These are phyloP conservation scores for Tragelaphus oryx DNA, from an alignment of 2,797 vertebrate species.

Conservation along the genomic window DNA sequence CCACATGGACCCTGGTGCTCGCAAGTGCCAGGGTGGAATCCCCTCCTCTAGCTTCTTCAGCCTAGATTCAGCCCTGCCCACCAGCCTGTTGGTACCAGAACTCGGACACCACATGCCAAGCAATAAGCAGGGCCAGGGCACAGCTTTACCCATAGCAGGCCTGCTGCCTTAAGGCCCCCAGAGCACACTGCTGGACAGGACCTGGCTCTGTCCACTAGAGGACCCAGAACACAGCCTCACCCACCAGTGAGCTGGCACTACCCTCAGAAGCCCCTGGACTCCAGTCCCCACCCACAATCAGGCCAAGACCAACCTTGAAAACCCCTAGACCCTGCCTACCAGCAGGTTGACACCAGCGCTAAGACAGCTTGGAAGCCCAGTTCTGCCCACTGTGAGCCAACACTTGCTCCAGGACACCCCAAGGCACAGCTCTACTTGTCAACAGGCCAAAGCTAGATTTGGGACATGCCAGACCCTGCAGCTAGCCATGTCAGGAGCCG, in stretches of 20 bases:
- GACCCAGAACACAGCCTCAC: neutral
- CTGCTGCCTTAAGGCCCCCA: neutral
- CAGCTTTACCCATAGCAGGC: neutral
- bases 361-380: neutral
- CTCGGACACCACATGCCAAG: neutral
- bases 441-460: neutral
- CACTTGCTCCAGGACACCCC: neutral
- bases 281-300: neutral
- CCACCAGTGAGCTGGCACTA: neutral
- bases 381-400: neutral
- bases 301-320: neutral
- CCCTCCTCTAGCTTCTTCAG: neutral
- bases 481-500: neutral
- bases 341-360: neutral
- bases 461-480: neutral
- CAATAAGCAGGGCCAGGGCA: neutral
- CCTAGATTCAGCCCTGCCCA: neutral
- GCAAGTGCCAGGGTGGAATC: neutral
- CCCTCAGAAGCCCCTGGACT: neutral
- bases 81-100: neutral
- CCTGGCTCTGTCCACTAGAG: neutral
- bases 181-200: neutral
- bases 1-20: neutral
- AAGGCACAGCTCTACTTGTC: neutral
- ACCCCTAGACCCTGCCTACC: neutral